Base-by-base conservation (phyloP, 1,140 invertebrate genomes). In the Diploscapter pachys region DNA sequence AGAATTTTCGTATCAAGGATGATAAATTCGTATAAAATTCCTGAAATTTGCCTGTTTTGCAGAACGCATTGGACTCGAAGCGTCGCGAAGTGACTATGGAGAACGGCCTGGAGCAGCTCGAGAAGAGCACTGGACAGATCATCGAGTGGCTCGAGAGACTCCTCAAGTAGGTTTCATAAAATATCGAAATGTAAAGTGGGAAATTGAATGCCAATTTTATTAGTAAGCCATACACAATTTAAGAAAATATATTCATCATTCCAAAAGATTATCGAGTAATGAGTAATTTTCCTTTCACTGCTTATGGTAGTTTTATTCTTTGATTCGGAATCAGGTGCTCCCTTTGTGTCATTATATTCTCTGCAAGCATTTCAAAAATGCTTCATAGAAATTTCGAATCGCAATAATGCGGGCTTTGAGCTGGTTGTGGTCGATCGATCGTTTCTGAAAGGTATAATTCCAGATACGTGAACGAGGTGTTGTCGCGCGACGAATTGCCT, bases 401-500 rank as follows among this genome's bases (percentile, higher is more conserved):
- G 31, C 31, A 31, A 31, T 31, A 31, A 31, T 31, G 31, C 31
- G 31, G 31, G 31, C 31, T 31, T 31, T 31, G 31, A 31, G 1
- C 31, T 31, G 31, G 31, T 31, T 31, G 31, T 31, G 31, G 31
- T 31, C 31, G 31, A 11, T 59, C 57, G 57, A 59, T 11, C 57
- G 31, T 59, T 59, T 11, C 57, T 59, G 9, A 59, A 59, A 59
- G 76, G 11, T 63, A 83, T 5, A 52, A 71, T 63, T 71, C 8
- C 49, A 73, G 62, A n/a, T 83, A 85, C 72, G 82, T 84, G 53
- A 78, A 82, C 56, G 79, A 81, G 49, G 80, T 85, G 5, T 57
- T 85, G 48, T 67, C 69, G 13, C 72, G 78, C 31, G 68, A 74
- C 5, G 79, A 83, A 51, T 68, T 75, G 31, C 63, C 69, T 9